A percentile compares a stretch with the other conserved stretches of the same genome.
phyloP scores from a whole-genome alignment of 1,140 invertebrate species.

The Trichomalopsis sarcophagae region DNA sequence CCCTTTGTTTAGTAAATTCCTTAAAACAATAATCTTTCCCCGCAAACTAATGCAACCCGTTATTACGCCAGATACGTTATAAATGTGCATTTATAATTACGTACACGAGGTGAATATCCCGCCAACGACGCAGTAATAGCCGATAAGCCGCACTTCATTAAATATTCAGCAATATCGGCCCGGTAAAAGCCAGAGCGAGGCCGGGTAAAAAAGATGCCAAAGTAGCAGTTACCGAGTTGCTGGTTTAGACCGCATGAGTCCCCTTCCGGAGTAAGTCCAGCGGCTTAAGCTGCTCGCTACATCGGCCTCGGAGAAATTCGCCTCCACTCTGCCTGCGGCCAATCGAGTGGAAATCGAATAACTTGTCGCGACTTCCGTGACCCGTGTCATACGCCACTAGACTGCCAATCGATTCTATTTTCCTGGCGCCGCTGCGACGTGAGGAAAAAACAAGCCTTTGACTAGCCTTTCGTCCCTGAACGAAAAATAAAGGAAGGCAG shows the following conservation, averaged over 20 bases:
- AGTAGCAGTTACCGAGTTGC: too few relatives aligned
- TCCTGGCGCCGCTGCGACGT: background rate
- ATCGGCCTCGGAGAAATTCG: background rate
- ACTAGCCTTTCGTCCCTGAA: too few relatives aligned
- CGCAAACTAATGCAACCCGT: background rate
- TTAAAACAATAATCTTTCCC: background rate
- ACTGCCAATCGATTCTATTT: constrained; percentile 32
- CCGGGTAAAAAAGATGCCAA: too few relatives aligned
- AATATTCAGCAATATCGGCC: background rate
- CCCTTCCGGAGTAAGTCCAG: too few relatives aligned
- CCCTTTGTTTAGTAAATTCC: background rate
- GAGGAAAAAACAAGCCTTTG: constrained; percentile 27
- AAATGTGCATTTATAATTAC: background rate
- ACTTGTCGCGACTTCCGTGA: constrained; percentile 32
- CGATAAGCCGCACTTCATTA: background rate
- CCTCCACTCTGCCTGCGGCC: background rate
- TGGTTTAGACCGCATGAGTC: too few relatives aligned
- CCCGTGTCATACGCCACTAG: constrained; percentile 32
- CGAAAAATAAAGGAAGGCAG: background rate
- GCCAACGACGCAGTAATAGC: too few relatives aligned
- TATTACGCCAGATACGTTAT: background rate
- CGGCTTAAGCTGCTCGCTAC: background rate
- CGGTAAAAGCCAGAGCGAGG: too few relatives aligned
- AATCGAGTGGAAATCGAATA: constrained; percentile 43
- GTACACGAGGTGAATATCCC: background rate